phyloP scores from a whole-genome alignment of 2,888 invertebrate species.

The Pollenia labialis region DNA sequence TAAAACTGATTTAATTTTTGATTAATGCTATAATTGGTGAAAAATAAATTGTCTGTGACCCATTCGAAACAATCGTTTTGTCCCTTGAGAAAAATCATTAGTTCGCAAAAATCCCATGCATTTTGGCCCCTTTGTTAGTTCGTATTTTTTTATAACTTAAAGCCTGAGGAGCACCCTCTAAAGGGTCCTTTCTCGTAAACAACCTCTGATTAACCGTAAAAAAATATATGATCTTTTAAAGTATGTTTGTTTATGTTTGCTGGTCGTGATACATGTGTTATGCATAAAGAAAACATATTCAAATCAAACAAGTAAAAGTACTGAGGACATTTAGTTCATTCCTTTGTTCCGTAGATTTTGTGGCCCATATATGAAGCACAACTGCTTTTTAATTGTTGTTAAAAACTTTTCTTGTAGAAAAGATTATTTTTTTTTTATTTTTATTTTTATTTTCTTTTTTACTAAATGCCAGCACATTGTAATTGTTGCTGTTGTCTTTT shows the following conservation, averaged over 20 bases:
- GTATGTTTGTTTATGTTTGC: constrained; percentile 19
- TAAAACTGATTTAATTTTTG: too few species aligned
- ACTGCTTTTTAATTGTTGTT: constrained; percentile 69
- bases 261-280: constrained; percentile 3
- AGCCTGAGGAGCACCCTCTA: too few species aligned
- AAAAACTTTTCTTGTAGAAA: constrained; percentile 63
- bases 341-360: constrained; percentile 38
- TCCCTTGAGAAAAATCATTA: too few species aligned
- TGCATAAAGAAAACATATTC: not conserved
- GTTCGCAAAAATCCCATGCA: too few species aligned
- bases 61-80: too few species aligned
- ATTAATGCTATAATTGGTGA: too few species aligned
- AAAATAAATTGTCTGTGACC: too few species aligned
- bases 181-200: too few species aligned
- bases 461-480: constrained; percentile 14
- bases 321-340: constrained; percentile 38
- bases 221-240: not conserved
- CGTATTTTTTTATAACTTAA: too few species aligned
- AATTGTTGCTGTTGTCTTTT: constrained; percentile 33
- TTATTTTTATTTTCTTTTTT: not conserved
- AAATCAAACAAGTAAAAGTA: constrained; percentile 46
- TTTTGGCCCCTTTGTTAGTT: too few species aligned
- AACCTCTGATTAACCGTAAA: too few species aligned
- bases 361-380: constrained; percentile 66
- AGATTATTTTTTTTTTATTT: constrained; percentile 28